A percentile compares a stretch with the other conserved stretches of the same genome.
Evolutionary conservation across 2,797 vertebrate genomes (phyloP).

Genomic region (Malurus leucopterus): DNA sequence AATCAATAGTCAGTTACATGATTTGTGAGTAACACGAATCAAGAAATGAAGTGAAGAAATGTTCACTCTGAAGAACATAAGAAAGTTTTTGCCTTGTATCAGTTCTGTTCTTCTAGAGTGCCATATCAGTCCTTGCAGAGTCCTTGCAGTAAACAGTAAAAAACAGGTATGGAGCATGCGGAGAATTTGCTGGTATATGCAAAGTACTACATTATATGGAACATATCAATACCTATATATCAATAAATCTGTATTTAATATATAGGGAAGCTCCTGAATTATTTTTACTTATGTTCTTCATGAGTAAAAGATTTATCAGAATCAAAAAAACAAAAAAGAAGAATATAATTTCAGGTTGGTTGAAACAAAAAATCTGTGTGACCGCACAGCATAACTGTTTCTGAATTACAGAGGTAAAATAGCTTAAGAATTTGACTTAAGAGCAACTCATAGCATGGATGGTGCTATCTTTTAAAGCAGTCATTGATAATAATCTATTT

Average conservation of each 20-base stretch:
- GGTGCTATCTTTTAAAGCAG: background rate
- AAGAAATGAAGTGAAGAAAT: background rate
- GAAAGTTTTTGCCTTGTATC: background rate
- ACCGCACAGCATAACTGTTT: background rate
- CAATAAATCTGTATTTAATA: background rate
- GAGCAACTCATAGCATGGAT: background rate
- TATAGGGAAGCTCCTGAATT: background rate
- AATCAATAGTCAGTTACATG: background rate
- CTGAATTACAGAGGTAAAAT: background rate
- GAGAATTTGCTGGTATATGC: background rate
- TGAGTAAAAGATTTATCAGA: background rate
- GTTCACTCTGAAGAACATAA: background rate
- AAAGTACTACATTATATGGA: background rate
- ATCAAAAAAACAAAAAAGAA: fast-evolving
- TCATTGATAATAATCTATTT: background rate
- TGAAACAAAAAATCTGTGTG: background rate
- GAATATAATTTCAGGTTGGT: background rate
- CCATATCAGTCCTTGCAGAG: background rate
- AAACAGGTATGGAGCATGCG: background rate
- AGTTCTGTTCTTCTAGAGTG: background rate
- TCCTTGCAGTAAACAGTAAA: background rate
- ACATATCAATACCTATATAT: background rate
- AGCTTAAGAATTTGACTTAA: background rate
- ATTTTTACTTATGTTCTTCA: background rate
- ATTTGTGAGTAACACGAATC: background rate